These are phyloP conservation scores for Acanthosepion pharaonis DNA, from an alignment of 2,888 invertebrate species.

Conservation along the genomic window DNA sequence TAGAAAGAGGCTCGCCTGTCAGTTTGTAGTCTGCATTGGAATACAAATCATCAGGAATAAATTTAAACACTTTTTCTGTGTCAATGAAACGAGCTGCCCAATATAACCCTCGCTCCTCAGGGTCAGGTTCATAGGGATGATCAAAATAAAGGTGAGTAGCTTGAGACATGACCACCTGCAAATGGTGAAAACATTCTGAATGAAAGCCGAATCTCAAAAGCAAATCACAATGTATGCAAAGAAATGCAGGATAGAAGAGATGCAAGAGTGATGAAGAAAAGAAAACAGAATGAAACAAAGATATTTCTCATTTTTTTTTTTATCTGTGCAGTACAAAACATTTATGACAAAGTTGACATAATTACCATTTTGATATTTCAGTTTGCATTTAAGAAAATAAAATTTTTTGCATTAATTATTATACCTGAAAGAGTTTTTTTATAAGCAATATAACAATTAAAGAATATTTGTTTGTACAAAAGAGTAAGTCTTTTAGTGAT, in stretches of 20 bases:
- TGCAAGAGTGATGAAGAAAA: neutral
- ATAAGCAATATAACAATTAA: too few relatives aligned
- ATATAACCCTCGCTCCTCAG: conserved; percentile 70
- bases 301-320: neutral
- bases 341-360: too few relatives aligned
- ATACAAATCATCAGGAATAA: conserved; percentile 67
- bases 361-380: too few relatives aligned
- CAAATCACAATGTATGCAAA: neutral
- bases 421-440: too few relatives aligned
- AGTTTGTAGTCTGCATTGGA: conserved; percentile 64
- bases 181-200: conserved; percentile 40
- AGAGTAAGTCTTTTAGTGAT: too few relatives aligned
- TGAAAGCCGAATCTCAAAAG: neutral
- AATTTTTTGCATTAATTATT: too few relatives aligned
- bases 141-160: conserved; percentile 70
- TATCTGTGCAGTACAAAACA: too few relatives aligned
- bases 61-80: conserved; percentile 67
- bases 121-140: conserved; percentile 69
- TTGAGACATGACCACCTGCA: conserved; percentile 67
- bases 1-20: conserved; percentile 63
- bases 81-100: conserved; percentile 71
- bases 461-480: too few relatives aligned
- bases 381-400: too few relatives aligned
- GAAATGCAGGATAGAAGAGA: neutral
- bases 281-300: neutral